These are phyloP conservation scores for Acrobasis repandana DNA, from an alignment of 2,888 invertebrate genomes.

Conservation along the genomic window DNA sequence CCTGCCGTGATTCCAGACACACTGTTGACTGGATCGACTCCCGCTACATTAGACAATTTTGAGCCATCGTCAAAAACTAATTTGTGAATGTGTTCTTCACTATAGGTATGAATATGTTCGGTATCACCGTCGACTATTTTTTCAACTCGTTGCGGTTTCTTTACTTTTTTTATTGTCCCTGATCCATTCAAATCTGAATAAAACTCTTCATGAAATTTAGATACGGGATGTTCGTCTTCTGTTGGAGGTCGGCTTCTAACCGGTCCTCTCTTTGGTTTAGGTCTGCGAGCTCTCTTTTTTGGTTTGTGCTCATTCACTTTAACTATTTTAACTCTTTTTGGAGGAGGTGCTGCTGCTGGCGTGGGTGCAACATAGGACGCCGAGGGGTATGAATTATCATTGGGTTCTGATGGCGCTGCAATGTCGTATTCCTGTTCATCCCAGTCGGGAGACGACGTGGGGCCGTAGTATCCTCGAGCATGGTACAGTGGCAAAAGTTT, in stretches of 20 bases:
- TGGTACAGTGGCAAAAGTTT: constrained; percentile 73
- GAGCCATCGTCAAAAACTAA: constrained; percentile 62
- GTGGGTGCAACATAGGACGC: constrained; percentile 51
- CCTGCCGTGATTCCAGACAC: constrained; percentile 52
- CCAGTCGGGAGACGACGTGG: constrained; percentile 54
- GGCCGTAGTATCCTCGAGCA: constrained; percentile 76
- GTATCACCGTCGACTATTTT: constrained; percentile 79
- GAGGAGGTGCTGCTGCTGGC: constrained; percentile 42
- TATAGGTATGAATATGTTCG: constrained; percentile 79
- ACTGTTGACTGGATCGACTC: constrained; percentile 52
- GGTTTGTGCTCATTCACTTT: constrained; percentile 64
- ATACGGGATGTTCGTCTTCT: constrained; percentile 70
- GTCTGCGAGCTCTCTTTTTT: constrained; percentile 62
- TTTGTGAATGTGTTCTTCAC: constrained; percentile 78
- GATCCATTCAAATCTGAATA: constrained; percentile 74
- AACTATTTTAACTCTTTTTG: constrained; percentile 68
- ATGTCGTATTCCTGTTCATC: constrained; percentile 68
- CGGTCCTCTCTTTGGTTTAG: constrained; percentile 63
- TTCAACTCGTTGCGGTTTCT: constrained; percentile 75
- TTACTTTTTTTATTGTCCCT: constrained; percentile 71
- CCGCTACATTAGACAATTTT: constrained; percentile 48
- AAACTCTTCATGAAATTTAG: constrained; percentile 75
- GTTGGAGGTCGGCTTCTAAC: constrained; percentile 52
- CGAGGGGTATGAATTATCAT: constrained; percentile 51
- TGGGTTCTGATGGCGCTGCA: constrained; percentile 52